phyloP scores from a whole-genome alignment of 2,113 vertebrate genomes.

The Macaca nemestrina region DNA sequence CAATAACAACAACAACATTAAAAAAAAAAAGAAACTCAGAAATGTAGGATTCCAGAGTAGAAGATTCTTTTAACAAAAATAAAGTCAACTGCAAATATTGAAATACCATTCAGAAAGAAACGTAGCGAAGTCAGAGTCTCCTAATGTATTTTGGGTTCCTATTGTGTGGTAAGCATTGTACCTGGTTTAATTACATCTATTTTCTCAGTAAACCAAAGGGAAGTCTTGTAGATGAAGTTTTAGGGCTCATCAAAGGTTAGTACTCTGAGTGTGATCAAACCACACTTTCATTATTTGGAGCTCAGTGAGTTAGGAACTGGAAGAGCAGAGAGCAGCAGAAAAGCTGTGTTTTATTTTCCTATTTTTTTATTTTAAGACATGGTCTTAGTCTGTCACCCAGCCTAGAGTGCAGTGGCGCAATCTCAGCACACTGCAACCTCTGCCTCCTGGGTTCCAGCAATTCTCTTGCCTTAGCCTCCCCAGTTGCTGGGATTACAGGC shows the following conservation, averaged over 20 bases:
- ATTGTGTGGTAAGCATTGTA: not conserved
- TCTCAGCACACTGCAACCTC: too few relatives aligned
- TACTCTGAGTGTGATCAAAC: not conserved
- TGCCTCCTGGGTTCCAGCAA: too few relatives aligned
- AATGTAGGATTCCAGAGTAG: not conserved
- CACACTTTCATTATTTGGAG: not conserved
- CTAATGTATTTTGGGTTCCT: not conserved
- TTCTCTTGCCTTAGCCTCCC: too few relatives aligned
- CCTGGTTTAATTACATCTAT: not conserved
- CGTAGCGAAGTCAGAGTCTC: not conserved
- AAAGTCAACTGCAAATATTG: not conserved
- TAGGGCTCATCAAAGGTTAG: not conserved
- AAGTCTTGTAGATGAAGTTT: not conserved
- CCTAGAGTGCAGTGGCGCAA: too few relatives aligned
- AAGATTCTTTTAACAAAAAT: not conserved
- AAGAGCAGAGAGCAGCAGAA: not conserved
- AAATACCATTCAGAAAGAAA: not conserved
- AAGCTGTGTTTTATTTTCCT: not conserved
- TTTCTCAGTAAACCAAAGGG: not conserved
- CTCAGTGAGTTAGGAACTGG: too few relatives aligned
- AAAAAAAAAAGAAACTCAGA: too few relatives aligned
- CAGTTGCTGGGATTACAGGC: too few relatives aligned
- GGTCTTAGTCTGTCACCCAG: too few relatives aligned
- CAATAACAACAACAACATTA: not conserved
- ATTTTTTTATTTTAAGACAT: too few relatives aligned